Percentiles rank a stretch among this genome's conserved stretches.
Conservation (phyloP, 2,797 vertebrate species). For the Peromyscus melanophrys region DNA sequence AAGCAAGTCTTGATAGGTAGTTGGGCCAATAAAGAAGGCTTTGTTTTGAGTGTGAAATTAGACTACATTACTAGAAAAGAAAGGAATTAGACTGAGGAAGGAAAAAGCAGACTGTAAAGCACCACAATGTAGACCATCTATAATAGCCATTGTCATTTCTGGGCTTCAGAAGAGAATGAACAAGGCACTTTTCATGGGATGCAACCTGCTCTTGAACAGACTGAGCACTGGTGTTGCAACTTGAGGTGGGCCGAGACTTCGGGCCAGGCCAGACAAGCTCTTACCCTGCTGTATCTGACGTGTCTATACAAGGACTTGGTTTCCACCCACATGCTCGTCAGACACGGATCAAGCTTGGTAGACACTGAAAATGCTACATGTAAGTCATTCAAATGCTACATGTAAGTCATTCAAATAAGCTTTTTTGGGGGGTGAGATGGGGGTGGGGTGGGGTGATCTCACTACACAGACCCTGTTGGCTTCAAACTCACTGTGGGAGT, state of each 20-base stretch:
- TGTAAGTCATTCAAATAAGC: too few relatives aligned
- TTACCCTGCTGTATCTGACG: not conserved
- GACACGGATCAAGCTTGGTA: not conserved
- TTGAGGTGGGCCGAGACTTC: not conserved
- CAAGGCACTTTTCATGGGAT: not conserved
- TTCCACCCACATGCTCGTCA: not conserved
- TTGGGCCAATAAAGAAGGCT: constrained; percentile 29
- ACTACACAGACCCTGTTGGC: not conserved
- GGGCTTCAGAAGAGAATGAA: constrained; percentile 16
- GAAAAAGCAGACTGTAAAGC: not conserved
- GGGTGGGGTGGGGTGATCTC: not conserved
- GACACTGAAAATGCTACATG: not conserved
- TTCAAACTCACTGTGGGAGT: not conserved
- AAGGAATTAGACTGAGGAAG: not conserved
- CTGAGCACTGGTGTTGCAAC: not conserved
- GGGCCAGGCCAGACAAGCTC: not conserved
- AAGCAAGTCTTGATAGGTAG: not conserved
- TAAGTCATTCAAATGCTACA: too few relatives aligned
- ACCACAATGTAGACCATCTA: not conserved
- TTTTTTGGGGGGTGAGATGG: not conserved
- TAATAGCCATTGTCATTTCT: not conserved
- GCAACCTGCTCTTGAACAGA: constrained; percentile 48
- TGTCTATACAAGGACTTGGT: not conserved
- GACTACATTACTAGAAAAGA: constrained; percentile 37
- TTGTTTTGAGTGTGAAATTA: constrained; percentile 21